Evolutionary conservation across 2,797 vertebrate species (phyloP).

Genomic region (Microhierax caerulescens): DNA sequence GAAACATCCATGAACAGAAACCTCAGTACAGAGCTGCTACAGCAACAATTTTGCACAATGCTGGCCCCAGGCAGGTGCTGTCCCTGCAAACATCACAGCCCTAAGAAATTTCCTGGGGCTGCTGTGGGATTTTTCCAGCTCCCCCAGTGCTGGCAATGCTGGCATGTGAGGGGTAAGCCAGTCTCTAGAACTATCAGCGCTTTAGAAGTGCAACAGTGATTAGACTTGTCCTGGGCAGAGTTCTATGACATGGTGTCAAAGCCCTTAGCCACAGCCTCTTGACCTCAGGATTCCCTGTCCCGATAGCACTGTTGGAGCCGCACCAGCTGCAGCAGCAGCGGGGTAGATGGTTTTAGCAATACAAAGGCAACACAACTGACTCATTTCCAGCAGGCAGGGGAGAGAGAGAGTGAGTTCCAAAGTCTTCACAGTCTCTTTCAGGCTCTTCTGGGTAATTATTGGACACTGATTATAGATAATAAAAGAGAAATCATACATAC

Average conservation of each 20-base stretch:
- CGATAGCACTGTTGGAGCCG: background rate
- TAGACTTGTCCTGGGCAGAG: background rate
- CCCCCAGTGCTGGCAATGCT: background rate
- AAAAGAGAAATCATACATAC: background rate
- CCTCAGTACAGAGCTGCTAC: background rate
- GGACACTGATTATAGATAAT: background rate
- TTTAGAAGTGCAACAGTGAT: background rate
- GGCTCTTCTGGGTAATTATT: background rate
- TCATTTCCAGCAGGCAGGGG: background rate
- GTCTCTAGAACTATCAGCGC: background rate
- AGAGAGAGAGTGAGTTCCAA: background rate
- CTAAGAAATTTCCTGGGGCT: background rate
- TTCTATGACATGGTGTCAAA: background rate
- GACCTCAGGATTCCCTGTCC: background rate
- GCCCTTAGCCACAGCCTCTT: slow-evolving; percentile 13
- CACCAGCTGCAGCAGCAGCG: background rate
- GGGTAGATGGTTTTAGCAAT: background rate
- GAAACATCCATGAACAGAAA: background rate
- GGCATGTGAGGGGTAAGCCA: background rate
- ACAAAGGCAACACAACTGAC: background rate
- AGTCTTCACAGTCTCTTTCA: background rate
- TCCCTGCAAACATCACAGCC: background rate
- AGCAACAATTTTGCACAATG: background rate
- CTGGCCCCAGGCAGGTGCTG: background rate
- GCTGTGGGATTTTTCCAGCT: background rate